A percentile compares a stretch with the other conserved stretches of the same genome.
These are phyloP conservation scores for Listrodromus nycthemerus DNA, from an alignment of 2,888 invertebrate genomes.

Conservation along the genomic window DNA sequence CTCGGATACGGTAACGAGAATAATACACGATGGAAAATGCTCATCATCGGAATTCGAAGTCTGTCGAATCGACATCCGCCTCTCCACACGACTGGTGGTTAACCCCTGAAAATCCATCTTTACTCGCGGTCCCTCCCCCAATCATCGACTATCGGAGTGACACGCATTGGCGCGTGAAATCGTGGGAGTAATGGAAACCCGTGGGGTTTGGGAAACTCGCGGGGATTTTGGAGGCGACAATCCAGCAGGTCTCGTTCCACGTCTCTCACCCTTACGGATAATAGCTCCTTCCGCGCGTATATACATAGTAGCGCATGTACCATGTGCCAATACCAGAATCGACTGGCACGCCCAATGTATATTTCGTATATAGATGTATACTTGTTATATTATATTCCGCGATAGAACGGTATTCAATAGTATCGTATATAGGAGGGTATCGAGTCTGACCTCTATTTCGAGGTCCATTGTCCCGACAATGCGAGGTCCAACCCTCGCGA, in stretches of 20 bases:
- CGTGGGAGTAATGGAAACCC: slow-evolving; percentile 58
- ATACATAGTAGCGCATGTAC: slow-evolving; percentile 14
- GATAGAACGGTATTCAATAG: slow-evolving; percentile 31
- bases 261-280: slow-evolving; percentile 43
- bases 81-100: slow-evolving; percentile 3
- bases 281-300: slow-evolving; percentile 48
- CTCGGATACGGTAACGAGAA: background rate
- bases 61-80: background rate
- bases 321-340: slow-evolving; percentile 36
- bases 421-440: slow-evolving; percentile 43
- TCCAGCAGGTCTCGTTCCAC: slow-evolving; percentile 41
- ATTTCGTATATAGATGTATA: background rate
- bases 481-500: slow-evolving; percentile 63
- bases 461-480: slow-evolving; percentile 74
- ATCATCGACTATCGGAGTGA: slow-evolving; percentile 47
- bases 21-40: background rate
- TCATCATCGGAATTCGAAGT: slow-evolving; percentile 7
- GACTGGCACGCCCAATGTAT: background rate
- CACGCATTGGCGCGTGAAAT: slow-evolving; percentile 59
- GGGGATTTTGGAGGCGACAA: slow-evolving; percentile 44
- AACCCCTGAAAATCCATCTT: slow-evolving; percentile 34
- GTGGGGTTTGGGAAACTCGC: slow-evolving; percentile 39
- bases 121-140: slow-evolving; percentile 19
- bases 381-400: slow-evolving; percentile 15
- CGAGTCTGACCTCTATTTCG: slow-evolving; percentile 70